phyloP scores from a whole-genome alignment of 1,140 invertebrate species.

The Vanessa atalanta region DNA sequence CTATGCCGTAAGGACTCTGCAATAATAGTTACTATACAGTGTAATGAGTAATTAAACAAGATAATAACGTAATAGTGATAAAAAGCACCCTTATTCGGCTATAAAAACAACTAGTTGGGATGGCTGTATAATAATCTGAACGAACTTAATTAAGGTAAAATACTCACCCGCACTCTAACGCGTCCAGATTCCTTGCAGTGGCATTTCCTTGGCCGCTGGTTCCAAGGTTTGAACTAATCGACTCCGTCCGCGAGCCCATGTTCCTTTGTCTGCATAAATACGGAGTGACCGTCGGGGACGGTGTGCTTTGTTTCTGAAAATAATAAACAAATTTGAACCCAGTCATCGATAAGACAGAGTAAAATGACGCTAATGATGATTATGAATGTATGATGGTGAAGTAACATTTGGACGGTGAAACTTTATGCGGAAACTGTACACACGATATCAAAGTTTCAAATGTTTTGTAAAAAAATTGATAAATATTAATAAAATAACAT shows the following conservation, averaged over 20 bases:
- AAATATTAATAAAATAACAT: too few relatives aligned
- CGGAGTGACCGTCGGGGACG: conserved; percentile 88
- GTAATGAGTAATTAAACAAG: too few relatives aligned
- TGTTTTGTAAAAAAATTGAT: too few relatives aligned
- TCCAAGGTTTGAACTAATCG: conserved; percentile 55
- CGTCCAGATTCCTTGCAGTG: conserved; percentile 65
- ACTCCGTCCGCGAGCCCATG: conserved; percentile 73
- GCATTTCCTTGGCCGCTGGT: conserved; percentile 37
- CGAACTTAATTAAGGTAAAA: neutral
- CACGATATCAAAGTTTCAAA: too few relatives aligned
- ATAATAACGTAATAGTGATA: too few relatives aligned
- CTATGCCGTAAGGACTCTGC: too few relatives aligned
- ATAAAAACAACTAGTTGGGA: too few relatives aligned
- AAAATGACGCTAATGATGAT: neutral
- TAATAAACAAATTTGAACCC: neutral
- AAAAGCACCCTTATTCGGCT: too few relatives aligned
- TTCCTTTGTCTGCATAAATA: conserved; percentile 89
- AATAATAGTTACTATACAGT: too few relatives aligned
- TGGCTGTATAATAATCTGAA: too few relatives aligned
- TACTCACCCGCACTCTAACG: conserved; percentile 67
- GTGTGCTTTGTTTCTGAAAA: conserved; percentile 86
- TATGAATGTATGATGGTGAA: neutral
- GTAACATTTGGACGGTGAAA: neutral
- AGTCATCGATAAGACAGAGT: neutral
- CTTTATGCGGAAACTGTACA: too few relatives aligned